Conservation (phyloP, 2,113 vertebrate genomes). For the Corythoichthys intestinalis region DNA sequence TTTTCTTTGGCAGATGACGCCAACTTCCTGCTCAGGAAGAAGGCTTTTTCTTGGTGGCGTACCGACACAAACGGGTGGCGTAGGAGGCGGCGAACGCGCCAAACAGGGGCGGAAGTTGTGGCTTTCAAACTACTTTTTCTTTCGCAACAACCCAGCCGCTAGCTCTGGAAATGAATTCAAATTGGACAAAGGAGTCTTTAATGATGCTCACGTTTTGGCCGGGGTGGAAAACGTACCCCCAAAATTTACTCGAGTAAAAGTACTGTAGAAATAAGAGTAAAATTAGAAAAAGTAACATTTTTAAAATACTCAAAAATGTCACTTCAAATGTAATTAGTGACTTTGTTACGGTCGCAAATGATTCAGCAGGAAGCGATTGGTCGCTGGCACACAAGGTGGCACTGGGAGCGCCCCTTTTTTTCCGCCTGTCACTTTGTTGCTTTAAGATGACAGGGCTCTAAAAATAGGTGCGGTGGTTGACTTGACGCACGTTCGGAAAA, state of each 20-base stretch:
- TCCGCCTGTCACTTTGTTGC: conserved; percentile 28
- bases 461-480: conserved; percentile 62
- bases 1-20: background rate
- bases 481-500: conserved; percentile 39
- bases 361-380: conserved; percentile 14
- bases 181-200: too few relatives aligned
- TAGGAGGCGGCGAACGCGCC: background rate
- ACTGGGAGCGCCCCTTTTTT: conserved; percentile 14
- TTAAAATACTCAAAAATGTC: too few relatives aligned
- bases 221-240: too few relatives aligned
- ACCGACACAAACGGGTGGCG: background rate
- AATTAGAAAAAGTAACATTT: too few relatives aligned
- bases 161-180: too few relatives aligned
- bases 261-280: too few relatives aligned
- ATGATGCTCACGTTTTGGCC: too few relatives aligned
- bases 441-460: conserved; percentile 52
- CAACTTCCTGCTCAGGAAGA: background rate
- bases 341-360: background rate
- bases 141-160: background rate
- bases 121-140: background rate
- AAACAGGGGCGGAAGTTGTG: background rate
- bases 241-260: too few relatives aligned
- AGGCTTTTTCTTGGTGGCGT: background rate
- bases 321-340: too few relatives aligned
- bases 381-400: conserved; percentile 2